Conservation (phyloP, 1,140 invertebrate species). For the Cydia splendana region DNA sequence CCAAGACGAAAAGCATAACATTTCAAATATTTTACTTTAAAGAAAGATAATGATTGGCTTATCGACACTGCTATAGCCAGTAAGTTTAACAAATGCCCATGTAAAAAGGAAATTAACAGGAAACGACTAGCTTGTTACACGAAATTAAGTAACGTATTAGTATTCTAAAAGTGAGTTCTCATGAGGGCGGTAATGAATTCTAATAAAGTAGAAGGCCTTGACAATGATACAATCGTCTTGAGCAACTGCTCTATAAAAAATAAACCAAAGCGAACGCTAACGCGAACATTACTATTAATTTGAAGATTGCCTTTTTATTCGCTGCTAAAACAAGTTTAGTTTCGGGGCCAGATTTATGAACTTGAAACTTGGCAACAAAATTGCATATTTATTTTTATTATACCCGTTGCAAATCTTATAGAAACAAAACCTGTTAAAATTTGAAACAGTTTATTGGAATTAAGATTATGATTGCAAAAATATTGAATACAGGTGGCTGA, state of each 20-base stretch:
- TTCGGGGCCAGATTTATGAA: not conserved
- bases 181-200: slow-evolving; percentile 70
- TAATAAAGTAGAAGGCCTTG: slow-evolving; percentile 72
- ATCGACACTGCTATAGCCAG: not conserved
- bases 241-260: slow-evolving; percentile 53
- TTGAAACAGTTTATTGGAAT: not conserved
- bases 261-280: slow-evolving; percentile 36
- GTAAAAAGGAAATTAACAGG: slow-evolving; percentile 42
- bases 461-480: not conserved
- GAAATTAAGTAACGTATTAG: slow-evolving; percentile 57
- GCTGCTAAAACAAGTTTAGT: not conserved
- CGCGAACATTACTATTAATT: slow-evolving; percentile 2
- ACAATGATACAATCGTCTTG: slow-evolving; percentile 67
- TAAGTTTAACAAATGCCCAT: not conserved
- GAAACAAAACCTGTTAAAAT: not conserved
- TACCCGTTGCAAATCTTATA: not conserved
- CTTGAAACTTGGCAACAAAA: not conserved
- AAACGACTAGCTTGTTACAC: slow-evolving; percentile 47
- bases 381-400: slow-evolving; percentile 6
- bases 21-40: not conserved
- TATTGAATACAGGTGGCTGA: not conserved
- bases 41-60: not conserved
- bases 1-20: not conserved
- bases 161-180: slow-evolving; percentile 62
- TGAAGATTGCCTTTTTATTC: not conserved